Conservation (phyloP, 2,888 invertebrate genomes). For the Pantelozetes paolii region DNA sequence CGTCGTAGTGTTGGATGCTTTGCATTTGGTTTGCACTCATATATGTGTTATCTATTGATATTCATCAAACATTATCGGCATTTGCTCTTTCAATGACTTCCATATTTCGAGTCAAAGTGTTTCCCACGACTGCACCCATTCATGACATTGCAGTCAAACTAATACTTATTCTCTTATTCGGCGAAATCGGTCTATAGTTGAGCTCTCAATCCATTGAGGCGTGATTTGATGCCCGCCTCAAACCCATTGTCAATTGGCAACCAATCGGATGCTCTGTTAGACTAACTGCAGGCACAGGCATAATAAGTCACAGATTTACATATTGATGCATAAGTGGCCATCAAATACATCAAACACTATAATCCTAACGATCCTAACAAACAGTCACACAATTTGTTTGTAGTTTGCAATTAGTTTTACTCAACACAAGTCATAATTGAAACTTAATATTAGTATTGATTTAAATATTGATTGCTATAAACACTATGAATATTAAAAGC, state of each 20-base stretch:
- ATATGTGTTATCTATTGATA: conserved; percentile 33
- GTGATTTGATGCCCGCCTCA: conserved; percentile 35
- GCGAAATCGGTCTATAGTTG: conserved; percentile 31
- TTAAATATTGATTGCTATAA: not conserved
- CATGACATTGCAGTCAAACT: conserved; percentile 27
- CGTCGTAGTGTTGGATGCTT: conserved; percentile 1
- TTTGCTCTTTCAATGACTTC: conserved; percentile 30
- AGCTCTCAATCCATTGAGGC: conserved; percentile 35
- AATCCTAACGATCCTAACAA: not conserved
- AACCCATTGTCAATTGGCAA: conserved; percentile 29
- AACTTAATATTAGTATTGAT: not conserved
- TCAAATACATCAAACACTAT: conserved; percentile 32
- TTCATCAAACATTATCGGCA: conserved; percentile 35
- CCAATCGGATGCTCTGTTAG: conserved; percentile 20
- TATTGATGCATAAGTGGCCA: conserved; percentile 35
- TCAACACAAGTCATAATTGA: not conserved
- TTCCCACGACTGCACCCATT: conserved; percentile 36
- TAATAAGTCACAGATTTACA: conserved; percentile 36
- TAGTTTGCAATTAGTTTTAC: not conserved
- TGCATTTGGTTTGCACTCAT: conserved; percentile 26
- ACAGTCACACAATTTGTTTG: conserved; percentile 3
- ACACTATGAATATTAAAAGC: conserved; percentile 1
- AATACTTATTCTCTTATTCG: conserved; percentile 23
- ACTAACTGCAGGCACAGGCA: conserved; percentile 20
- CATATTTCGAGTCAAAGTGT: conserved; percentile 36